Conservation (phyloP, 2,113 vertebrate genomes). For the Pangasianodon hypophthalmus region DNA sequence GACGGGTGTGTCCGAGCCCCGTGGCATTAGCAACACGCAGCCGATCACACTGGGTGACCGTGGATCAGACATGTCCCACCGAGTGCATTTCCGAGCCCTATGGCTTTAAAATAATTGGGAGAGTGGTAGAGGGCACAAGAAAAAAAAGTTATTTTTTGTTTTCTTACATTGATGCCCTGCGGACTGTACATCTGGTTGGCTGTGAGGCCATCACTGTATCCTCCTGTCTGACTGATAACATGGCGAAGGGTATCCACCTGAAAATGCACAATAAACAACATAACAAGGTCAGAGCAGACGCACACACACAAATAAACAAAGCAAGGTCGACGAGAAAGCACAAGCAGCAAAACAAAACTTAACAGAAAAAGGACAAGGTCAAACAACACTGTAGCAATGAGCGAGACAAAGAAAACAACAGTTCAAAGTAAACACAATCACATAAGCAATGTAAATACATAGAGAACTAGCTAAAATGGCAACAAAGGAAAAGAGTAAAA, state of each 20-base stretch:
- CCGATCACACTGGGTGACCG: slow-evolving; percentile 83
- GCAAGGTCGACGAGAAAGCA: slow-evolving; percentile 24
- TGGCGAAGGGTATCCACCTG: slow-evolving; percentile 99
- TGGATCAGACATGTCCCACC: slow-evolving; percentile 81
- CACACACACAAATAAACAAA: slow-evolving; percentile 56
- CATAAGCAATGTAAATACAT: slow-evolving; percentile 19
- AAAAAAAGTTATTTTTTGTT: slow-evolving; percentile 61
- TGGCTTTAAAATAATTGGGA: slow-evolving; percentile 92
- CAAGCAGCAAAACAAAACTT: slow-evolving; percentile 1
- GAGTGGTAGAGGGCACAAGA: slow-evolving; percentile 69
- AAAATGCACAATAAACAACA: slow-evolving; percentile 74
- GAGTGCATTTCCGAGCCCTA: slow-evolving; percentile 86
- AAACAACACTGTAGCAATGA: slow-evolving; percentile 12
- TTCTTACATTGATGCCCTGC: slow-evolving; percentile 98
- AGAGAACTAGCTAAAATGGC: background rate
- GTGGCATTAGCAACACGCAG: slow-evolving; percentile 75
- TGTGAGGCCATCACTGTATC: slow-evolving; percentile 98
- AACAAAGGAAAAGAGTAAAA: background rate
- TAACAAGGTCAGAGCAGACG: slow-evolving; percentile 67
- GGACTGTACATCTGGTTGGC: slow-evolving; percentile 99
- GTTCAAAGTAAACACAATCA: slow-evolving; percentile 30
- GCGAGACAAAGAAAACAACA: slow-evolving; percentile 37
- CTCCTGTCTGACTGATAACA: slow-evolving; percentile 99
- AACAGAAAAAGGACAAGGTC: slow-evolving; percentile 54
- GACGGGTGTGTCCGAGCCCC: slow-evolving; percentile 78